Conservation (phyloP, 2,888 invertebrate genomes). For the Azorinus chamasolen region DNA sequence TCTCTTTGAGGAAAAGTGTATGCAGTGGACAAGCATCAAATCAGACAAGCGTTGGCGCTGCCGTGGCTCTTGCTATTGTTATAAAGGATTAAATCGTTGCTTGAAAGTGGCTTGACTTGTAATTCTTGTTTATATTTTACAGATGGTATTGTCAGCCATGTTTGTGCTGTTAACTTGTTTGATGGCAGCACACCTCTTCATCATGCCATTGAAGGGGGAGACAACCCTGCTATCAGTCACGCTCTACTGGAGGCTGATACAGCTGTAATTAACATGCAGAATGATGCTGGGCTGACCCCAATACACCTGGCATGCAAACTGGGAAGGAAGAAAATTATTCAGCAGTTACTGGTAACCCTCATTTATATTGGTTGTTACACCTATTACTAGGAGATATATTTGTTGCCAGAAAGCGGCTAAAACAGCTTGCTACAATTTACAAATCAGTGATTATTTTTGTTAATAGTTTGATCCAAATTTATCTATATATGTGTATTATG, state of each 20-base stretch:
- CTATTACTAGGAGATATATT: too few relatives aligned
- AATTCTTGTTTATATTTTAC: not conserved
- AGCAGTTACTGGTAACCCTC: constrained; percentile 75
- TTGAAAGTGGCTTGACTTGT: too few relatives aligned
- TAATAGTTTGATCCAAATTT: too few relatives aligned
- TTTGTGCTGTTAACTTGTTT: constrained; percentile 80
- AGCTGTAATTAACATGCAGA: constrained; percentile 78
- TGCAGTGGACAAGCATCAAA: too few relatives aligned
- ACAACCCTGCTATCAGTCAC: constrained; percentile 69
- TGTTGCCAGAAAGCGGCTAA: too few relatives aligned
- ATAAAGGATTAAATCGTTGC: too few relatives aligned
- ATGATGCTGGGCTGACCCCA: constrained; percentile 77
- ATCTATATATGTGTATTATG: too few relatives aligned
- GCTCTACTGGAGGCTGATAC: constrained; percentile 73
- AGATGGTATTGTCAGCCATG: constrained; percentile 82
- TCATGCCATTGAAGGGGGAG: constrained; percentile 76
- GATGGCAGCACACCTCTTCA: constrained; percentile 80
- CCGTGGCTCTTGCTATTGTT: too few relatives aligned
- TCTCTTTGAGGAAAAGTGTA: too few relatives aligned
- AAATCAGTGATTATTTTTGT: too few relatives aligned
- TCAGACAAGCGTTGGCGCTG: too few relatives aligned
- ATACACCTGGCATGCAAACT: constrained; percentile 80
- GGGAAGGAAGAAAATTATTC: constrained; percentile 75
- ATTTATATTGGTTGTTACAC: not conserved
- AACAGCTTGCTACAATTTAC: too few relatives aligned